Evolutionary conservation across 2,888 invertebrate genomes (phyloP).

Genomic region (Acrocyrtus sp.): DNA sequence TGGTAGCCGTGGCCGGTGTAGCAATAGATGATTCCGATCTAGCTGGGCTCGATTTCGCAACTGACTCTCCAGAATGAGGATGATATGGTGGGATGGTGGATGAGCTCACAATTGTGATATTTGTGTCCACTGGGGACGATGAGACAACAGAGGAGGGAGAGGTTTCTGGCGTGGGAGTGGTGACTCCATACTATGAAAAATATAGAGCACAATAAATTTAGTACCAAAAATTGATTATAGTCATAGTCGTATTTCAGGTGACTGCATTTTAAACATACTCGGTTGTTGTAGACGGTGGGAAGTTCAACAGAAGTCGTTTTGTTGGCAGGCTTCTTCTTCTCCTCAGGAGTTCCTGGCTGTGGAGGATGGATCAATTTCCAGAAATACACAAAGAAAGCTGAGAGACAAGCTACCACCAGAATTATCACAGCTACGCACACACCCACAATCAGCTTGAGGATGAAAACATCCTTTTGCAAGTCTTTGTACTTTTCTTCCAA

Average conservation of each 20-base stretch:
- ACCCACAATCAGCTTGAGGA: constrained; percentile 41
- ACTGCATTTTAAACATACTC: constrained; percentile 15
- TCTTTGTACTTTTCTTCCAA: constrained; percentile 43
- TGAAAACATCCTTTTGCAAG: constrained; percentile 37
- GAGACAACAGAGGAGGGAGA: constrained; percentile 25
- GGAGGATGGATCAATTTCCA: constrained; percentile 37
- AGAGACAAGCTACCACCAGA: constrained; percentile 27
- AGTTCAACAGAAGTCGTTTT: constrained; percentile 36
- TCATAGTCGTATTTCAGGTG: neutral
- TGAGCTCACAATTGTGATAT: constrained; percentile 13
- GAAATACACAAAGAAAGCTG: constrained; percentile 36
- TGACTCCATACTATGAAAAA: constrained; percentile 30
- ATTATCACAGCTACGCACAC: constrained; percentile 42
- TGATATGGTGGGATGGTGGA: neutral
- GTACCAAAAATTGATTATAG: neutral
- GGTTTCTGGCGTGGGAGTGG: constrained; percentile 33
- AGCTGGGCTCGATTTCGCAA: constrained; percentile 3
- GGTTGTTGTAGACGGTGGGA: constrained; percentile 40
- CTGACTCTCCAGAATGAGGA: neutral
- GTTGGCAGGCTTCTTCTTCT: constrained; percentile 19
- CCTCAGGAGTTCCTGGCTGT: neutral
- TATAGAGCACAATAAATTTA: neutral
- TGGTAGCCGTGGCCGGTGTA: constrained; percentile 18
- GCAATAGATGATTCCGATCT: neutral
- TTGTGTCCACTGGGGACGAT: constrained; percentile 33